A percentile compares a stretch with the other conserved stretches of the same genome.
These are phyloP conservation scores for Agonopterix arenella DNA, from an alignment of 2,888 invertebrate genomes.

Conservation along the genomic window DNA sequence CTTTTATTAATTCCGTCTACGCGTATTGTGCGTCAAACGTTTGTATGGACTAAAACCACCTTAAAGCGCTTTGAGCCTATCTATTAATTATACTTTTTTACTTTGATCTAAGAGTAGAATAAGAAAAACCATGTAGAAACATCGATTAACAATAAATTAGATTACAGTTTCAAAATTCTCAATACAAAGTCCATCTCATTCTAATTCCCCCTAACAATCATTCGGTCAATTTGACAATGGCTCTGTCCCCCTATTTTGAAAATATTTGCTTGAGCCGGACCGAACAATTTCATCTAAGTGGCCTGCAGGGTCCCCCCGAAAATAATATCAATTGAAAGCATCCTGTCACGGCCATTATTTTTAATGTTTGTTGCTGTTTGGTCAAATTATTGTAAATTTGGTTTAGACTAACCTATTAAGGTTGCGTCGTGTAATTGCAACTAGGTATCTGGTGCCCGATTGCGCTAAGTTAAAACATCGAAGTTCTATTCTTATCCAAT, in stretches of 20 bases:
- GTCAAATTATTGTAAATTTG: neutral
- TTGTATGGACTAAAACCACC: no score
- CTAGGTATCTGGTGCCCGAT: no score
- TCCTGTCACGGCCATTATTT: slow-evolving; percentile 39
- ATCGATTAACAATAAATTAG: neutral
- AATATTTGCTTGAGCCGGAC: slow-evolving; percentile 60
- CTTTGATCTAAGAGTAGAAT: no score
- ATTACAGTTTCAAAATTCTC: neutral
- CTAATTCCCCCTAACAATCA: slow-evolving; percentile 54
- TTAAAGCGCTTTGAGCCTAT: no score
- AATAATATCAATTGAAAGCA: slow-evolving; percentile 59
- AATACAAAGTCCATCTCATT: slow-evolving; percentile 17
- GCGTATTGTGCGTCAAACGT: no score
- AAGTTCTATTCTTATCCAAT: no score
- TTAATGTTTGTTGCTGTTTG: slow-evolving; percentile 12
- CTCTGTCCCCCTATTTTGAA: slow-evolving; percentile 60
- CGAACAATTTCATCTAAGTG: slow-evolving; percentile 64
- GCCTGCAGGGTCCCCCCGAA: slow-evolving; percentile 37
- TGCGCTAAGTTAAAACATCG: no score
- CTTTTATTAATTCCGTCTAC: no score
- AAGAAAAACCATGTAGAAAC: no score
- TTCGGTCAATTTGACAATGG: slow-evolving; percentile 72
- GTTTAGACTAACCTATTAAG: no score
- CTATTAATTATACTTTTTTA: no score
- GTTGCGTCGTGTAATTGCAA: no score